phyloP scores from a whole-genome alignment of 2,888 invertebrate genomes.

The Leucozona laternaria region DNA sequence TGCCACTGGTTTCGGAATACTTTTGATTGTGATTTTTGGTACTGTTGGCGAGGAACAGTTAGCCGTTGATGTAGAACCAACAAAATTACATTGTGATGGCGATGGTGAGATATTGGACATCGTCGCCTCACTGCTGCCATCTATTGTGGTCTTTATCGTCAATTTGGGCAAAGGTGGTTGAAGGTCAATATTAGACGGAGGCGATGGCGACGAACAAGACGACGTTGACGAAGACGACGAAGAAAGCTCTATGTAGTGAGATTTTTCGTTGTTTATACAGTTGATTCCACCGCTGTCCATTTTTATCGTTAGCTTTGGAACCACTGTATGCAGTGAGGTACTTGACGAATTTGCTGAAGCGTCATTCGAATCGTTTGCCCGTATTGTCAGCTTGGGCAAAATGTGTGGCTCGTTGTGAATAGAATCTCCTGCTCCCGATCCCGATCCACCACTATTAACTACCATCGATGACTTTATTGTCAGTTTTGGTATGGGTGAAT shows the following conservation, averaged over 20 bases:
- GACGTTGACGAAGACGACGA: slow-evolving; percentile 73
- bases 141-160: slow-evolving; percentile 85
- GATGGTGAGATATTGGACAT: slow-evolving; percentile 81
- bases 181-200: slow-evolving; percentile 55
- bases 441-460: slow-evolving; percentile 36
- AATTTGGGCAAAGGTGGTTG: slow-evolving; percentile 85
- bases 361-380: slow-evolving; percentile 79
- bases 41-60: slow-evolving; percentile 81
- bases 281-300: slow-evolving; percentile 78
- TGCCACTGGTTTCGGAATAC: slow-evolving; percentile 79
- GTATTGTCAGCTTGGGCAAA: slow-evolving; percentile 83
- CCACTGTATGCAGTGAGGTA: slow-evolving; percentile 79
- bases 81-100: slow-evolving; percentile 76
- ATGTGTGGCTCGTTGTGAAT: slow-evolving; percentile 80
- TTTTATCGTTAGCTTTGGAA: slow-evolving; percentile 83
- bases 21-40: slow-evolving; percentile 87
- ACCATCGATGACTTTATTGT: slow-evolving; percentile 77
- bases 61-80: slow-evolving; percentile 73
- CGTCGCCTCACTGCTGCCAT: slow-evolving; percentile 80
- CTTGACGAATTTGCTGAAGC: slow-evolving; percentile 77
- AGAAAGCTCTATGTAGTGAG: slow-evolving; percentile 57
- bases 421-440: slow-evolving; percentile 25
- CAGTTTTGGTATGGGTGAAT: slow-evolving; percentile 78
- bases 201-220: slow-evolving; percentile 74
- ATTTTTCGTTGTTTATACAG: slow-evolving; percentile 69